phyloP scores from a whole-genome alignment of 2,888 invertebrate species.

The Orthosia incerta region DNA sequence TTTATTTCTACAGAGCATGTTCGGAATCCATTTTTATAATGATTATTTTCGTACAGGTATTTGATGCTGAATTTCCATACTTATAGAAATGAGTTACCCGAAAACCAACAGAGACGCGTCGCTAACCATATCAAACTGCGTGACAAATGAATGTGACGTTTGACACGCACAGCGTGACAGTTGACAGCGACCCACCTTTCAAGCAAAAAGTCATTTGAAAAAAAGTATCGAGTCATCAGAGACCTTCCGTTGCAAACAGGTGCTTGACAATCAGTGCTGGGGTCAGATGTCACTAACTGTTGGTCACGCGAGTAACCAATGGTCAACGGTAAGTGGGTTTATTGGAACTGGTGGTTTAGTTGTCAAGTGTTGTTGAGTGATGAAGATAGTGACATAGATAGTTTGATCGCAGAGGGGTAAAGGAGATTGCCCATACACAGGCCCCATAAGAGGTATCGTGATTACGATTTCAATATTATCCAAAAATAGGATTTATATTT shows the following conservation, averaged over 20 bases:
- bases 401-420: background rate
- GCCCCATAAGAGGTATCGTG: too few relatives aligned
- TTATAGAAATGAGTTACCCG: background rate
- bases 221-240: constrained; percentile 37
- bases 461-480: too few relatives aligned
- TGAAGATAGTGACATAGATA: background rate
- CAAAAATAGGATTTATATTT: too few relatives aligned
- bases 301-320: constrained; percentile 57
- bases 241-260: constrained; percentile 36
- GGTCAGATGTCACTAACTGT: constrained; percentile 70
- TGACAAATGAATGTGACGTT: constrained; percentile 57
- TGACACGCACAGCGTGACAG: constrained; percentile 60
- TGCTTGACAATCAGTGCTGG: constrained; percentile 44
- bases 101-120: background rate
- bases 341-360: background rate
- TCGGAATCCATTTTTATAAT: too few relatives aligned
- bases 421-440: too few relatives aligned
- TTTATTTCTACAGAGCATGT: too few relatives aligned
- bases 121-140: constrained; percentile 26
- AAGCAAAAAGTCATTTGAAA: constrained; percentile 31
- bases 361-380: background rate
- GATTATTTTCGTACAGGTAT: too few relatives aligned
- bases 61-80: too few relatives aligned
- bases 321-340: background rate
- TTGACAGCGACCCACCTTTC: constrained; percentile 34